Evolutionary conservation across 2,888 invertebrate genomes (phyloP).

Genomic region (Tineola bisselliella): DNA sequence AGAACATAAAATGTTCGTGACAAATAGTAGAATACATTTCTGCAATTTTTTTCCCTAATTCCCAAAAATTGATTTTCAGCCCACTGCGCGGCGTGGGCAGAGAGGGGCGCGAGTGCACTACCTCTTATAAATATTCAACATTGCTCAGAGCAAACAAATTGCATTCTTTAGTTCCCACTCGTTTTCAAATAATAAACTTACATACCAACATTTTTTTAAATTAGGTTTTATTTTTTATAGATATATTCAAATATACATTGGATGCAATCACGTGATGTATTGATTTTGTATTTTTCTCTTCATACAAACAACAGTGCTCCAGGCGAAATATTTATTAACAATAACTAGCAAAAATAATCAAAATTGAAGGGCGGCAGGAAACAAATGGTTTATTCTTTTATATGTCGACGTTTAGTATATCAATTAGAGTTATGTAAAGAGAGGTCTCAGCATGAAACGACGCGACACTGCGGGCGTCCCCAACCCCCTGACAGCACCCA

Average conservation of each 20-base stretch:
- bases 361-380: slow-evolving; percentile 21
- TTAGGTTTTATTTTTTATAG: neutral
- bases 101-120: neutral
- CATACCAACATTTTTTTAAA: no score
- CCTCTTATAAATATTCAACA: slow-evolving; percentile 2
- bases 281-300: neutral
- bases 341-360: slow-evolving; percentile 7
- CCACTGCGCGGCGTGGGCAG: neutral
- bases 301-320: neutral
- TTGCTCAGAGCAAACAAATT: slow-evolving; percentile 9
- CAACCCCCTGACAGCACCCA: neutral
- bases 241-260: neutral
- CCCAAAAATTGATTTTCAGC: no score
- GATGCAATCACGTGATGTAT: no score
- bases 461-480: slow-evolving; percentile 26
- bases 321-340: slow-evolving; percentile 10
- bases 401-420: slow-evolving; percentile 59
- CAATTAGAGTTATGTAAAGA: slow-evolving; percentile 63
- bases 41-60: no score
- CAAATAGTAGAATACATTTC: no score
- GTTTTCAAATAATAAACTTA: neutral
- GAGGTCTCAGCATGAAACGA: slow-evolving; percentile 50
- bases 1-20: no score
- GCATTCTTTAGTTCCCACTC: neutral
- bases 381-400: slow-evolving; percentile 34